Conservation (phyloP, 2,113 vertebrate genomes). For the Camelus bactrianus region DNA sequence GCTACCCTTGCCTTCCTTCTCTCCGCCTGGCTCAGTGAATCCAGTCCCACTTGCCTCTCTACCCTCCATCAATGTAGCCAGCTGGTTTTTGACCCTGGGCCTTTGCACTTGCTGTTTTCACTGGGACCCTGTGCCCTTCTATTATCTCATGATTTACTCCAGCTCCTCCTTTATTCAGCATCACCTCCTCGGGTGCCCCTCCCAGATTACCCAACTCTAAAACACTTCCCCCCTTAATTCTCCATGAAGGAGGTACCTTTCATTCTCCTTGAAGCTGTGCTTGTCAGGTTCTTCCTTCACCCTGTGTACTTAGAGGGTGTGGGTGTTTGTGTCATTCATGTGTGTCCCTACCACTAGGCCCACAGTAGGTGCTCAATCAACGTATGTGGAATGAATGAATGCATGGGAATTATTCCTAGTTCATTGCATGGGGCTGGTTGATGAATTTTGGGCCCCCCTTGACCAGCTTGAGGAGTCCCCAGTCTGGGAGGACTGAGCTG, state of each 20-base stretch:
- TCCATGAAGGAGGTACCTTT: background rate
- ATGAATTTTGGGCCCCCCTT: background rate
- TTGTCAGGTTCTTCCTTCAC: background rate
- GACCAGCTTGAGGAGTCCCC: background rate
- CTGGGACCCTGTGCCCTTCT: background rate
- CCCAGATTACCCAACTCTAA: background rate
- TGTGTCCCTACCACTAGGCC: background rate
- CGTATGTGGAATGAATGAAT: too few relatives aligned
- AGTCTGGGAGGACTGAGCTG: background rate
- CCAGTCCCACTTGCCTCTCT: background rate
- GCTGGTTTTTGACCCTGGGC: background rate
- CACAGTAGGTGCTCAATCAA: background rate
- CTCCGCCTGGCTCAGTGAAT: background rate
- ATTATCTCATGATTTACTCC: background rate
- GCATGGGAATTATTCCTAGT: background rate
- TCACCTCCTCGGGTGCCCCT: background rate
- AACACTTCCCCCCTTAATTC: background rate
- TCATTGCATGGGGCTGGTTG: background rate
- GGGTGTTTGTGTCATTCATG: background rate
- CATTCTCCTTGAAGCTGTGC: background rate
- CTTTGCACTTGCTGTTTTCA: background rate
- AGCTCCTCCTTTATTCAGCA: background rate
- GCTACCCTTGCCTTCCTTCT: background rate
- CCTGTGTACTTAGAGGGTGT: background rate
- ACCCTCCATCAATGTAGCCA: background rate